Base-by-base conservation (phyloP, 2,888 invertebrate genomes). In the Lomographa bimaculata region DNA sequence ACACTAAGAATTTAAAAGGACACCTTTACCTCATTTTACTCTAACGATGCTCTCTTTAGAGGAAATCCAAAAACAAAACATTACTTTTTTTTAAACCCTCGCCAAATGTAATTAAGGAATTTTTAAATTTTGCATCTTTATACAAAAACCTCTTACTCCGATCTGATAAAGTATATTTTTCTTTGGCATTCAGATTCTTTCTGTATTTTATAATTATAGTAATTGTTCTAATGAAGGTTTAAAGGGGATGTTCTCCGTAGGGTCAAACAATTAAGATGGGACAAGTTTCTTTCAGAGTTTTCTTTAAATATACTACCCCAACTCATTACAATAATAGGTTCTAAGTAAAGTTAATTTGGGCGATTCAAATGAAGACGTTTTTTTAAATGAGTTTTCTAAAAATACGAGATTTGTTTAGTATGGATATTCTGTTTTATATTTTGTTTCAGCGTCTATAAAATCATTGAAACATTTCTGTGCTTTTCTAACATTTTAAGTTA, bases 221-320 rank as follows among this genome's bases (percentile, higher is more conserved):
- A 79, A 82, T 81, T 76, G 76, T 63, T 69, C 65, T 76, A 78
- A 82, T 79, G 74, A 76, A 79, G 76, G 76, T 73, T 79, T 74
- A 76, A 46, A 73, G 79, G 71, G 76, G 75, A 71, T 69, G 73
- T 71, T 65, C 64, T 68, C 65, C 62, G 65, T 71, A 67, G 64
- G 64, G 54, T 56, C 66, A 68, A 72, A 79, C 77, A 82, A 81
- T 82, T 80, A 82, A 79, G 75, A 68, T 57, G 60, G 63, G 63
- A 51, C 61, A 58, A 42, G 32, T 36, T 51, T 40, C 39, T 46
- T 60, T 52, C 48, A 38, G 56, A 58, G 56, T 58, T 63, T 60
- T 62, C 56, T 58, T 64, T 44, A 39, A 55, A 60, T 57, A 46
- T 35, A 26, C 19, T 25, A 29, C 25, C 21, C 25, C n/a, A 30